Conservation (phyloP, 1,140 invertebrate species). For the Hestina assimilis region DNA sequence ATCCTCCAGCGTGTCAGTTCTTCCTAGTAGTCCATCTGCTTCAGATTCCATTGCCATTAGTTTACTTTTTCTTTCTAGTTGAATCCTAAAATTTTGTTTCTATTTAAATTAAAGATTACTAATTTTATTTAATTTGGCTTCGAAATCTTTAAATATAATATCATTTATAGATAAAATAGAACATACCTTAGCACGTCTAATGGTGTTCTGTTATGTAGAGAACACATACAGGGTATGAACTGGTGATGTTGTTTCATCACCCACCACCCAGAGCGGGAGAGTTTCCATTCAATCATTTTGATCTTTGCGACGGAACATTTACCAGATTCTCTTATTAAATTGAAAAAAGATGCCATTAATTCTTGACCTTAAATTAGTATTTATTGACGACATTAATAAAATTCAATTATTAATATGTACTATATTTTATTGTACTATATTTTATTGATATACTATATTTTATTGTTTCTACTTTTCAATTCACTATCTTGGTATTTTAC, state of each 20-base stretch:
- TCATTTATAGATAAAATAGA: neutral
- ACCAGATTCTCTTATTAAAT: slow-evolving; percentile 44
- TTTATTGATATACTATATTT: no score
- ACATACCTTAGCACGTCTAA: slow-evolving; percentile 57
- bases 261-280: slow-evolving; percentile 54
- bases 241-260: slow-evolving; percentile 42
- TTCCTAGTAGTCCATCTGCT: slow-evolving; percentile 22
- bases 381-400: neutral
- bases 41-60: slow-evolving; percentile 19
- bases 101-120: no score
- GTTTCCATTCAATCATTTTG: slow-evolving; percentile 66
- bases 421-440: no score
- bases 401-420: neutral
- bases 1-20: slow-evolving; percentile 41
- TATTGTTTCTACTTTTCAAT: no score
- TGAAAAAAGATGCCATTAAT: slow-evolving; percentile 61
- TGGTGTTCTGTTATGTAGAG: slow-evolving; percentile 52
- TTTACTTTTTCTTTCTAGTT: slow-evolving; percentile 22
- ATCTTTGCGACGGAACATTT: slow-evolving; percentile 51
- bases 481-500: no score
- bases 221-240: slow-evolving; percentile 51
- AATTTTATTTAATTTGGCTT: no score
- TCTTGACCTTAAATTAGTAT: slow-evolving; percentile 55
- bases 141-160: neutral
- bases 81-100: slow-evolving; percentile 29